Conservation (phyloP, 1,140 invertebrate genomes). For the Diachasmimorpha longicaudata region DNA sequence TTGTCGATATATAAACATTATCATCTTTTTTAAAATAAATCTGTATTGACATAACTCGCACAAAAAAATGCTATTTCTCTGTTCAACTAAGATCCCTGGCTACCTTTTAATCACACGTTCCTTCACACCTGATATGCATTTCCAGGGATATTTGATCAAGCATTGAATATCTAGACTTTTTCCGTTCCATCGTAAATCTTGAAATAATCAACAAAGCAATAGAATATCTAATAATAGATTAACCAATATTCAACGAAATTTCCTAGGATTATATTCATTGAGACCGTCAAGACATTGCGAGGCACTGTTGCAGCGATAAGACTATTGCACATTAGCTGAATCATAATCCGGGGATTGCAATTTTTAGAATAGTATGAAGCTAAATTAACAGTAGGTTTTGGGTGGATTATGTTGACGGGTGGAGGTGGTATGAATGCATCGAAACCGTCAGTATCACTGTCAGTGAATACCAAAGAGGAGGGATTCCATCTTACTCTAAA, state of each 20-base stretch:
- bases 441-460: constrained; percentile 65
- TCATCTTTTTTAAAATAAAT: constrained; percentile 18
- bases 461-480: constrained; percentile 64
- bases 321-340: constrained; percentile 20
- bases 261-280: background rate
- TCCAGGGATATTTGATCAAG: constrained; percentile 41
- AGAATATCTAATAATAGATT: background rate
- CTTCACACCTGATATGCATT: constrained; percentile 38
- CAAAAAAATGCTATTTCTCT: background rate
- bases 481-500: constrained; percentile 65
- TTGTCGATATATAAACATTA: constrained; percentile 34
- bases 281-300: background rate
- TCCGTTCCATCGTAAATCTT: background rate
- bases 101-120: constrained; percentile 19
- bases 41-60: background rate
- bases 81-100: too few relatives aligned
- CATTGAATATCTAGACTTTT: constrained; percentile 37
- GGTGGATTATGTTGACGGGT: constrained; percentile 72
- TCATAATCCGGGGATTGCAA: constrained; percentile 36
- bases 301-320: background rate
- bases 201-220: background rate
- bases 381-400: constrained; percentile 62
- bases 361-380: constrained; percentile 42
- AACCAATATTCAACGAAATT: constrained; percentile 10
- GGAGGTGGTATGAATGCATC: constrained; percentile 70